phyloP scores from a whole-genome alignment of 2,888 invertebrate species.

The Griposia aprilina region DNA sequence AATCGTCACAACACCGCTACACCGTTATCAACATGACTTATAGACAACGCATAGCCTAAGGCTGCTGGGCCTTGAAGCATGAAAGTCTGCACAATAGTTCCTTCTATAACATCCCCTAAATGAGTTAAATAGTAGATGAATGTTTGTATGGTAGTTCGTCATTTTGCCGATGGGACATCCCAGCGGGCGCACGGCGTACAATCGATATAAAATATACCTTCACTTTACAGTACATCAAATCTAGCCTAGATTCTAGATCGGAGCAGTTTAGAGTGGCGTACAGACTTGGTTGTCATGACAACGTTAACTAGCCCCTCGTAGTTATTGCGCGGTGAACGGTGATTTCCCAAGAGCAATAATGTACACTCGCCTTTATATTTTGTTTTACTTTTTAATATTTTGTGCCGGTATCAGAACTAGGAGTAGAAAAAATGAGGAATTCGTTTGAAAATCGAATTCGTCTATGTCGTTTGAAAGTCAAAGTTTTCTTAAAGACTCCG shows the following conservation, averaged over 20 bases:
- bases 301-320: constrained; percentile 52
- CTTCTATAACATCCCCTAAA: no score
- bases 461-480: no score
- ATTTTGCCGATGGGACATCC: no score
- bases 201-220: not conserved
- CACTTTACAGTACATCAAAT: not conserved
- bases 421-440: not conserved
- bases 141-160: no score
- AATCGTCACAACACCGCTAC: no score
- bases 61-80: no score
- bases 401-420: constrained; percentile 26
- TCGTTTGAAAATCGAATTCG: not conserved
- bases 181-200: no score
- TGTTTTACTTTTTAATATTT: constrained; percentile 50
- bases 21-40: no score
- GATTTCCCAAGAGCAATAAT: constrained; percentile 63
- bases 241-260: not conserved
- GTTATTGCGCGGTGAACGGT: constrained; percentile 55
- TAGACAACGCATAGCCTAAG: no score
- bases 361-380: constrained; percentile 48
- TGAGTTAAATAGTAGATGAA: no score
- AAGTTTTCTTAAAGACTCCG: not conserved
- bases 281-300: constrained; percentile 51
- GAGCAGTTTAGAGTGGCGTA: not conserved
- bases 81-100: no score